Evolutionary conservation across 64 coral and sea anemone species (phyloP), one percentile per base, ranked within the genome.

Genomic region (Stichodactyla mertensii): DNA sequence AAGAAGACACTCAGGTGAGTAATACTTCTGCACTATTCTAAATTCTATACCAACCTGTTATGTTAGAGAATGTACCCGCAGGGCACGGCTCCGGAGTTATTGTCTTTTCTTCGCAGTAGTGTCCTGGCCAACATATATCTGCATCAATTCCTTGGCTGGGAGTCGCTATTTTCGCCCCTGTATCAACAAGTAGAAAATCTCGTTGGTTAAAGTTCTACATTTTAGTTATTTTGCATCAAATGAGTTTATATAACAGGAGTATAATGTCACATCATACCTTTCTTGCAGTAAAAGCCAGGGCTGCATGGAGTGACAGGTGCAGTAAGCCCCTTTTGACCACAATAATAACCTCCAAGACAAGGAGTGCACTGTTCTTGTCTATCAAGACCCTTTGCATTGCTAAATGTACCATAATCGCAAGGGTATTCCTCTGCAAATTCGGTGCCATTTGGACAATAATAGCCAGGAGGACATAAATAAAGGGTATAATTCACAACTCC

Each of bases 321-420:
- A 20, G 93, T 90, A 15, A 92, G 83, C 4, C 97, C 97, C 57
- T 54, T 79, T 52, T 99, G 84, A 18, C 93, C 93, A 93, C 97
- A 99, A 71, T 92, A 99, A 79, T 84, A 92, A 20, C 97, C 93
- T 22, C 89, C 84, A 57, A 95, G 85, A 66, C 97, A 99, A 16
- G 74, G 77, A 61, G 79, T 90, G 59, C 97, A 99, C 61, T 99
- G 89, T 78, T 83, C 88, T 78, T 90, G 93, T 86, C 86, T 94
- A 45, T 88, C 88, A 52, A 87, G 88, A 52, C 97, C 90, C 18
- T 85, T 80, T 20, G 82, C 83, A 81, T 93, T 95, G 55, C 89
- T 99, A 67, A 95, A 99, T 15, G 97, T 99, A 10, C 97, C 97
- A 84, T 89, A 89, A 55, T 84, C 64, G 86, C 97, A 99, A 20